Percentiles rank a stretch among this genome's conserved stretches.
phyloP scores from a whole-genome alignment of 2,797 vertebrate genomes.

The Notamacropus eugenii region DNA sequence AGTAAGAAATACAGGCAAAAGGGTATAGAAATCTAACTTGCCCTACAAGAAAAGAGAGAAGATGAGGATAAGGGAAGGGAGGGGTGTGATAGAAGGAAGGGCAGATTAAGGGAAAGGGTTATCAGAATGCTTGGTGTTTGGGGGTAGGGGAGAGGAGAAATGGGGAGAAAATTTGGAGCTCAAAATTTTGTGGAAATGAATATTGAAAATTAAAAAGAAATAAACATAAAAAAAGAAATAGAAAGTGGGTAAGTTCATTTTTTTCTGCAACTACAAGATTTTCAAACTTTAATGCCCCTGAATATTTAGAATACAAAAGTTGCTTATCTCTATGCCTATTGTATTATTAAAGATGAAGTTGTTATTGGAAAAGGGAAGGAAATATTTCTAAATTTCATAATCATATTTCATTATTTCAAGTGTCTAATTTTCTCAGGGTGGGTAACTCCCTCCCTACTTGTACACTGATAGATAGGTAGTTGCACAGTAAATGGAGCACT shows the following conservation, averaged over 20 bases:
- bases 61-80: too few species aligned
- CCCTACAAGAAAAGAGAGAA: too few species aligned
- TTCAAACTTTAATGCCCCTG: neutral
- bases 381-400: neutral
- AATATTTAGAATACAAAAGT: neutral
- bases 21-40: too few species aligned
- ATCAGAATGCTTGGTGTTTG: too few species aligned
- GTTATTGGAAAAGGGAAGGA: neutral
- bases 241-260: neutral
- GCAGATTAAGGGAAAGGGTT: too few species aligned
- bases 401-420: neutral
- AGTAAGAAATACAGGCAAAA: too few species aligned
- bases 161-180: too few species aligned
- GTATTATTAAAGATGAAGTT: neutral
- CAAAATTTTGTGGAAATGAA: too few species aligned
- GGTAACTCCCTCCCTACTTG: neutral
- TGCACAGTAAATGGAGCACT: neutral
- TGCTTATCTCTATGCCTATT: neutral
- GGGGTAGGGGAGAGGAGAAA: too few species aligned
- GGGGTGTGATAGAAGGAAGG: too few species aligned
- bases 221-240: neutral
- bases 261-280: neutral
- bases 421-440: neutral
- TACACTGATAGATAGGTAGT: neutral
- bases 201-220: too few species aligned